Evolutionary conservation across 2,888 invertebrate species (phyloP).

Genomic region (Pseudococcus viburni): DNA sequence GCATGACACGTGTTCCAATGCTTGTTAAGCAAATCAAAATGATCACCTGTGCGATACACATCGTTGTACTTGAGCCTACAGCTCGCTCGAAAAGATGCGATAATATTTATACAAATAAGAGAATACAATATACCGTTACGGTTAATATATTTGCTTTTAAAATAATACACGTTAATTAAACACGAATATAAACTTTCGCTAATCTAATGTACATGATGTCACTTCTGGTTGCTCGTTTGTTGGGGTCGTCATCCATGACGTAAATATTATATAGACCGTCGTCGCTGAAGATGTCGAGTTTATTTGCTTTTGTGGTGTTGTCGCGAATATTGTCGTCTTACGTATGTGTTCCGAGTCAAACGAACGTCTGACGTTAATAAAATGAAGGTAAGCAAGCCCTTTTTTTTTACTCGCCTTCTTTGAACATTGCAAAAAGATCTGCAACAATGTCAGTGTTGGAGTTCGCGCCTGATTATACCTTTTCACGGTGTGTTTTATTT

Average conservation of each 20-base stretch:
- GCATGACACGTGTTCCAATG: neutral
- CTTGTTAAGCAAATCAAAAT: neutral
- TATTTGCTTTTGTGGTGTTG: constrained; percentile 1
- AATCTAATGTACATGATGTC: constrained; percentile 50
- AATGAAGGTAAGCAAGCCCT: neutral
- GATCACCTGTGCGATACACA: neutral
- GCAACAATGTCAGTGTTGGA: neutral
- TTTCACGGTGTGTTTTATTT: constrained; percentile 20
- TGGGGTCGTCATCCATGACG: constrained; percentile 44
- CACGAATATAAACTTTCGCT: constrained; percentile 51
- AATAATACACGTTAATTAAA: constrained; percentile 20
- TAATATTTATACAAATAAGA: constrained; percentile 9
- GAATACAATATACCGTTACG: constrained; percentile 27
- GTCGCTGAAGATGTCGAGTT: neutral
- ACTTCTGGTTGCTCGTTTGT: constrained; percentile 43
- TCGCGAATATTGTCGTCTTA: neutral
- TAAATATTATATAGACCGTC: constrained; percentile 51
- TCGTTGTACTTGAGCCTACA: neutral
- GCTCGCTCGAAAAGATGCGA: constrained; percentile 28
- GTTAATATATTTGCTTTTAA: constrained; percentile 25
- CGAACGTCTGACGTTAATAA: neutral
- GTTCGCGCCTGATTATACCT: constrained; percentile 3
- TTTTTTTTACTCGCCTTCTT: neutral
- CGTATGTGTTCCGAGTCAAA: neutral
- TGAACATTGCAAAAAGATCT: neutral